Evolutionary conservation across 2,888 invertebrate genomes (phyloP), one percentile per base, ranked within the genome.

Genomic region (Erannis defoliaria): DNA sequence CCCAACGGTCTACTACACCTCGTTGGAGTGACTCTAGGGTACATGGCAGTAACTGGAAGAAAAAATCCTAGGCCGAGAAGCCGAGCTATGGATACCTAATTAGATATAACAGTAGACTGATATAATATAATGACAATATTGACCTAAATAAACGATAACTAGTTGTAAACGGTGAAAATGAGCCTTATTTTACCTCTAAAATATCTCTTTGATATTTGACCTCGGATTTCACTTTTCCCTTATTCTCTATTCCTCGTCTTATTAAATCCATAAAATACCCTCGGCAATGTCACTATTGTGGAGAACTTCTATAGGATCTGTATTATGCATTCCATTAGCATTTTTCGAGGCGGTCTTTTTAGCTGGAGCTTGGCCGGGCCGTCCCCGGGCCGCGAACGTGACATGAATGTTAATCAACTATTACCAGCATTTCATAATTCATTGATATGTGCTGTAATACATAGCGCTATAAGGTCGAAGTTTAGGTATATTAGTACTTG

Each of bases 271-370:
- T 58, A 48, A 67, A 61, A 62, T 53, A 60, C 51, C 55, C 48
- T 35, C 31, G 46, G 18, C 35, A 55, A 46, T 60, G 64, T 50
- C 63, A 63, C 60, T 60, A 66, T 66, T 64, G 61, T 64, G 60
- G 60, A 46, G 55, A 62, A 56, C 45, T 64, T 68, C 59, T 66
- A 71, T 67, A 69, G 51, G 18, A 40, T 51, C 66, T 58, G 64
- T 65, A 73, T 77, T 76, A 77, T 75, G 74, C 74, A 77, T 77
- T 80, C 75, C 71, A 77, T 73, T 73, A 76, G 73, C 72, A 75
- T 75, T 72, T 74, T 72, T 63, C 63, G 64, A 29, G 56, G 70
- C 68, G 69, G 69, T 75, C 73, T 73, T 71, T 74, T 72, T 72
- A 70, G 71, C 67, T 63, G 57, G 64, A 66, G 45, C 56, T 60